These are phyloP conservation scores for Drosophila austrosaltans DNA, from an alignment of 2,888 invertebrate species.

Conservation along the genomic window DNA sequence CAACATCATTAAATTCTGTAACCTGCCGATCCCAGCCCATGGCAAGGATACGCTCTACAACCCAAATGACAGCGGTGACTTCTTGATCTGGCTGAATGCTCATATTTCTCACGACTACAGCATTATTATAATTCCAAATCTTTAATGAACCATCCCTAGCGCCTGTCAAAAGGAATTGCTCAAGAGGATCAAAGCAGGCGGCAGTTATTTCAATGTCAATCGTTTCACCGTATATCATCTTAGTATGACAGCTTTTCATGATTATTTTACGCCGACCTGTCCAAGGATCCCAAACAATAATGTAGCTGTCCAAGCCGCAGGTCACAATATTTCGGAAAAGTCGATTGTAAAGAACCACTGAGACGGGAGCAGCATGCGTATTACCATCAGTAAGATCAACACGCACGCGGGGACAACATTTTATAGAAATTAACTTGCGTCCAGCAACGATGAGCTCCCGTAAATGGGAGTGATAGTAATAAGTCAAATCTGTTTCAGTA, in stretches of 20 bases:
- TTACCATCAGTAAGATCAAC: slow-evolving; percentile 89
- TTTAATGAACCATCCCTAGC: slow-evolving; percentile 90
- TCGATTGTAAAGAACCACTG: slow-evolving; percentile 90
- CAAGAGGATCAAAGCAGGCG: slow-evolving; percentile 87
- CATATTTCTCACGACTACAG: slow-evolving; percentile 89
- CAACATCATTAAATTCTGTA: slow-evolving; percentile 87
- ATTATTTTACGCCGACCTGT: slow-evolving; percentile 88
- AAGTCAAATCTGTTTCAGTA: slow-evolving; percentile 86
- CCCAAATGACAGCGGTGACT: slow-evolving; percentile 86
- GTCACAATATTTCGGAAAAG: slow-evolving; percentile 90
- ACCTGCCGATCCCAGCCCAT: slow-evolving; percentile 91
- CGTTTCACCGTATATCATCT: slow-evolving; percentile 87
- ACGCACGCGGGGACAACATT: slow-evolving; percentile 87
- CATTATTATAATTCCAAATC: slow-evolving; percentile 94
- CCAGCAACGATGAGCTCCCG: slow-evolving; percentile 88
- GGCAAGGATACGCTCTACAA: slow-evolving; percentile 88
- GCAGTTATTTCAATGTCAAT: slow-evolving; percentile 82
- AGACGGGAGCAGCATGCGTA: slow-evolving; percentile 88
- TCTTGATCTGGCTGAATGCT: slow-evolving; percentile 86
- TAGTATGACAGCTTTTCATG: slow-evolving; percentile 89
- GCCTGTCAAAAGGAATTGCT: slow-evolving; percentile 90
- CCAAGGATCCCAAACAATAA: slow-evolving; percentile 92
- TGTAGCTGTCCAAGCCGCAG: slow-evolving; percentile 90
- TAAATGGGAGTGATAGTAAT: slow-evolving; percentile 87
- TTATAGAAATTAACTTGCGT: slow-evolving; percentile 86